Conservation (phyloP, 2,888 invertebrate genomes). For the Heliconius cydno region DNA sequence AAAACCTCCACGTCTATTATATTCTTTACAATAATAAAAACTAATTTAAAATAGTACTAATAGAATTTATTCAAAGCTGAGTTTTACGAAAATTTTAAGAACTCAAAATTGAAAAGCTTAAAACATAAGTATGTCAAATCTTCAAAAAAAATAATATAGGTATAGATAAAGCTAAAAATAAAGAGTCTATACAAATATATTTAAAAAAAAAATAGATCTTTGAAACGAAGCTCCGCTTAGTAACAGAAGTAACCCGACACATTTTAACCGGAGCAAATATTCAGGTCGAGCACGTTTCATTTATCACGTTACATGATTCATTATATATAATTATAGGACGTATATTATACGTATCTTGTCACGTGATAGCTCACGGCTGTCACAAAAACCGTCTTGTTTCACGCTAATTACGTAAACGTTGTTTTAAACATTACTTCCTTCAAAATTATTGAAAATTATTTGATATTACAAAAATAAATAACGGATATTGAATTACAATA, state of each 20-base stretch:
- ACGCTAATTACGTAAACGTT: neutral
- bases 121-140: neutral
- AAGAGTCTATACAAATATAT: neutral
- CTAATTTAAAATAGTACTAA: too few species aligned
- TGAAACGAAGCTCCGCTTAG: slow-evolving; percentile 16
- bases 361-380: slow-evolving; percentile 2
- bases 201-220: neutral
- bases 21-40: too few species aligned
- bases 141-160: neutral
- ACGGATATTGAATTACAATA: neutral
- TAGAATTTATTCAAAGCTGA: too few species aligned
- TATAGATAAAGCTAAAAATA: neutral
- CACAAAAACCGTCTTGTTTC: neutral
- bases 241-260: slow-evolving; percentile 22
- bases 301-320: slow-evolving; percentile 27
- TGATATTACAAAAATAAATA: neutral
- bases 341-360: neutral
- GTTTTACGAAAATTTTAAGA: too few species aligned
- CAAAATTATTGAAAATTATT: neutral
- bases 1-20: too few species aligned
- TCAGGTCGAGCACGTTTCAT: slow-evolving; percentile 32
- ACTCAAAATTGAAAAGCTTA: neutral
- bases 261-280: slow-evolving; percentile 18
- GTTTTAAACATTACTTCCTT: neutral
- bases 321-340: slow-evolving; percentile 1